Base-by-base conservation (phyloP, 2,888 invertebrate genomes). In the Aricia artaxerxes region DNA sequence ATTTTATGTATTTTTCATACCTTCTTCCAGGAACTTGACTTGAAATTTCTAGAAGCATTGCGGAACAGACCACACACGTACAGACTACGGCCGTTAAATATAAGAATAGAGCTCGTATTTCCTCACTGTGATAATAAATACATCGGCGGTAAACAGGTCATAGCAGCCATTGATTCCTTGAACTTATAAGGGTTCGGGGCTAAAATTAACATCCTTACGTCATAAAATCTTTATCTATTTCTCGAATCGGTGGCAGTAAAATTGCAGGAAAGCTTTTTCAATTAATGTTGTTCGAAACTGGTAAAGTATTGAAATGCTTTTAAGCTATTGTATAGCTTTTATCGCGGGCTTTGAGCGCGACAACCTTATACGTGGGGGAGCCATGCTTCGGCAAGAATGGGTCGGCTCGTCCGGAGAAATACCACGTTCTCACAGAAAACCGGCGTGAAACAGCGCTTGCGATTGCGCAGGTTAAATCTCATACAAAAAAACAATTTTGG, bases 11-110 rank as follows among this genome's bases (percentile, higher is more conserved):
- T 64, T 64, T 61, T 24, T 61, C 7, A 49, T 61, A 64, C 4
- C 35, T n/a, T 31, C 64, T 9, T 11, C 11, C 7, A 31, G 24
- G 24, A 24, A 64, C 31, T 31, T 1, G 31, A 61, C 16, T 11
- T 1, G 4, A 78, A 64, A 7, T 40, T 75, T 53, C 76, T 69
- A 69, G 44, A 5, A 73, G 16, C n/a, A 24, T 5, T 7, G 73
- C 44, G 44, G 69, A 78, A 69, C 69, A 69, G 92, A 88, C 93
- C 93, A 92, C 93, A 91, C 93, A 89, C 92, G 92, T 91, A 90
- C 92, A 90, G 91, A 91, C 88, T 91, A 90, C 92, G 90, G 91
- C 91, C 88, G 84, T 85, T 90, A 91, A 91, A 92, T 91, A 91
- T 88, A 88, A 89, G 89, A 90, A 90, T 88, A 90, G 87, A 91